Base-by-base conservation (phyloP, 2,888 invertebrate genomes). In the Mesorhabditis spiculigera region DNA sequence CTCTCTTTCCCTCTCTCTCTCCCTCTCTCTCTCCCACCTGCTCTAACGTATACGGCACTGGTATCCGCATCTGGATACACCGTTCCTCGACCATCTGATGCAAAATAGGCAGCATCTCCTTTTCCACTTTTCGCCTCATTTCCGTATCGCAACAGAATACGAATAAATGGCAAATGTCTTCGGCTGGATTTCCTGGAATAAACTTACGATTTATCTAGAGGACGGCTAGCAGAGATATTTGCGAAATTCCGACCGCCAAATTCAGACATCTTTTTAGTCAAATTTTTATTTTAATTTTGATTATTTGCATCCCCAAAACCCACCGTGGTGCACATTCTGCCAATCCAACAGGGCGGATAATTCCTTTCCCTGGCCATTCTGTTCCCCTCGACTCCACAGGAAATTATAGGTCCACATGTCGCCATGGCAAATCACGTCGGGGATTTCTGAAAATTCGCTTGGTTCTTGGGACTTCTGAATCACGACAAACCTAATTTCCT, bases 401-500 rank as follows among this genome's bases (percentile, higher is more conserved):
- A 78, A 66, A 44, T 78, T 78, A 65, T 78, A 78, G 28, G 74
- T 73, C 78, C 78, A 78, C 10, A 78, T 69, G 65, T 78, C 78
- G 6, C 78, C 78, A 67, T 78, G 78, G 41, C 78, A 76, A 13
- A 78, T 69, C 50, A 75, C 75, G 61, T 76, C 75, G n/a, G 71
- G 68, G 13, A 71, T 50, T 10, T n/a, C 58, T 50, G 58, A 50
- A 50, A 50, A 13, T 50, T 3, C n/a, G 58, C 58, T 13, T 50
- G 50, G 8, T 10, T n/a, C 58, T 50, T 3, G 2, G 58, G 3
- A 50, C 8, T 50, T 50, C 1, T 50, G 28, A 28, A 43, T 5
- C 5, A 0, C 13, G 3, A 41, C 65, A 58, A 42, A 70, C 70
- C 70, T 5, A 70, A 16, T 10, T 66, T 63, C 43, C 16, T 13